Percentiles rank a stretch among this genome's conserved stretches.
These are phyloP conservation scores for Engystomops pustulosus DNA, from an alignment of 2,113 vertebrate genomes.

Conservation along the genomic window DNA sequence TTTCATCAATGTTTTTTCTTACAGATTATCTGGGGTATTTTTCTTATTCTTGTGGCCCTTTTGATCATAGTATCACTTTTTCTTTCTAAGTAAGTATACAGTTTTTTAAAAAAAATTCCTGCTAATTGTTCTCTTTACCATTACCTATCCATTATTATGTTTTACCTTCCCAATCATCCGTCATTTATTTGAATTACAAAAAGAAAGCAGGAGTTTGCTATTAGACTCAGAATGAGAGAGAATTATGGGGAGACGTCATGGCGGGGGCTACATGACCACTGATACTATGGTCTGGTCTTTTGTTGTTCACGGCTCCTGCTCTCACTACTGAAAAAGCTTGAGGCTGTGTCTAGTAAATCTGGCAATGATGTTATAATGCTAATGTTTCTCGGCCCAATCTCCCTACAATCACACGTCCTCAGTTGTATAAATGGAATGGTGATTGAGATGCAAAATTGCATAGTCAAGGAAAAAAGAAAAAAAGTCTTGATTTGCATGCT, in stretches of 20 bases:
- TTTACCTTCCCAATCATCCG: too few species aligned
- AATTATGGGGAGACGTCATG: too few species aligned
- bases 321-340: neutral
- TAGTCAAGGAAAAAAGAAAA: neutral
- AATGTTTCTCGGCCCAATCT: neutral
- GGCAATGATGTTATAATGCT: neutral
- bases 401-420: neutral
- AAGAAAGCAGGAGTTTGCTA: too few species aligned
- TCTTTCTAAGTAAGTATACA: constrained; percentile 91
- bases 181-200: too few species aligned
- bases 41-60: constrained; percentile 92
- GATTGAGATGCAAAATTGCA: neutral
- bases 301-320: neutral
- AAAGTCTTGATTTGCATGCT: neutral
- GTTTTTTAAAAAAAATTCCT: neutral
- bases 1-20: constrained; percentile 63
- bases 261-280: too few species aligned
- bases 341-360: neutral
- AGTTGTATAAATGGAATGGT: neutral
- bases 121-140: too few species aligned
- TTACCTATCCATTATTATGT: too few species aligned
- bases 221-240: too few species aligned
- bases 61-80: constrained; percentile 92
- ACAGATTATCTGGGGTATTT: constrained; percentile 90
- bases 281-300: neutral